These are phyloP conservation scores for Sebastes trivittatus DNA, from an alignment of 2,797 vertebrate genomes.

Conservation along the genomic window DNA sequence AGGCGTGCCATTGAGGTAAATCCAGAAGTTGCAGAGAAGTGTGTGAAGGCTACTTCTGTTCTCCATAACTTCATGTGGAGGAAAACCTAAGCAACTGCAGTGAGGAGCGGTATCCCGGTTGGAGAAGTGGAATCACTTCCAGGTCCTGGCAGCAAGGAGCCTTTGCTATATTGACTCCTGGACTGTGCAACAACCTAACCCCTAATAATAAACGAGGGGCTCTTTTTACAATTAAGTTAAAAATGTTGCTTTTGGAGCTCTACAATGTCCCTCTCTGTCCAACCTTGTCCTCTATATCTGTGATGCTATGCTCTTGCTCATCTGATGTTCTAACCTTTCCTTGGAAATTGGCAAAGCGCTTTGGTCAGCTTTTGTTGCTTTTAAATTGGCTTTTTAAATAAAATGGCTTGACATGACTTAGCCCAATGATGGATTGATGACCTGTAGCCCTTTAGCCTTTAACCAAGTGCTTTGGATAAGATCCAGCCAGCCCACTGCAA, in stretches of 20 bases:
- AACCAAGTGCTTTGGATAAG: background rate
- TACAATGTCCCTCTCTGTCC: background rate
- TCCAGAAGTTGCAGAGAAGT: background rate
- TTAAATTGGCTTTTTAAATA: slow-evolving; percentile 1
- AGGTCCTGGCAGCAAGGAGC: background rate
- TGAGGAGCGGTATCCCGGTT: background rate
- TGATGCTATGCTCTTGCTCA: background rate
- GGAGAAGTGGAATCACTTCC: background rate
- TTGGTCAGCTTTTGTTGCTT: background rate
- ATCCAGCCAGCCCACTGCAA: background rate
- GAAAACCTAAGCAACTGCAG: background rate
- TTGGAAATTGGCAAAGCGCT: background rate
- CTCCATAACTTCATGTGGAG: background rate
- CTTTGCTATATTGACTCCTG: background rate
- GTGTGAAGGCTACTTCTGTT: slow-evolving; percentile 4
- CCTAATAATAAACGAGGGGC: background rate
- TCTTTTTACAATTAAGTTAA: background rate
- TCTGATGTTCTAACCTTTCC: background rate
- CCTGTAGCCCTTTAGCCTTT: background rate
- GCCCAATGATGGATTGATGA: background rate
- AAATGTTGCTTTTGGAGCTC: background rate
- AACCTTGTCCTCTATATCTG: background rate
- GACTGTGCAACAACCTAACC: background rate
- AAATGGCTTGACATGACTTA: background rate
- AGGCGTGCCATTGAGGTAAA: background rate